Evolutionary conservation across 2,888 invertebrate species (phyloP), one percentile per base, ranked within the genome.

Genomic region (Cerceris rybyensis): DNA sequence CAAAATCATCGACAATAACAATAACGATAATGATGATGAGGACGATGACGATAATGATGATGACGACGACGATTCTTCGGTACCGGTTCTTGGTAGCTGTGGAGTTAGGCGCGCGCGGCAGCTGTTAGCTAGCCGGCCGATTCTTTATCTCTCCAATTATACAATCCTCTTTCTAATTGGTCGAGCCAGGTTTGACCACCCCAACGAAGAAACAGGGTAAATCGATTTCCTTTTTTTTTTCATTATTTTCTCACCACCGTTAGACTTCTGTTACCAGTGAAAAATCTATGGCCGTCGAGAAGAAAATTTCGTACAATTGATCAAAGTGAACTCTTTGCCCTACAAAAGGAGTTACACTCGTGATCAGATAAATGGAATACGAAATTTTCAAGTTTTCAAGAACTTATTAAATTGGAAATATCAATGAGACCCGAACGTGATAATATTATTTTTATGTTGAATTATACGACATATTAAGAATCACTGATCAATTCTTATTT

Each of bases 111-210:
- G 61, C 76, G 76, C 70, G 59, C 87, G 84, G 90, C 91, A 90
- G 91, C 90, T 90, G 91, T 88, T 89, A 87, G 89, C 87, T 90
- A 91, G 88, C 87, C 88, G 67, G 60, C 87, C 85, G 88, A 89
- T 89, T 89, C 90, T 90, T 91, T 89, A 91, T 90, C 90, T 88
- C 83, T 84, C 88, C 90, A 91, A 91, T 91, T 91, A 91, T 89
- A 88, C 88, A 89, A 90, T 88, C 89, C 86, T 86, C 85, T 82
- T 86, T 87, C 88, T 91, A 91, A 91, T 90, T 90, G 90, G 86
- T 82, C 79, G 81, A 75, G 75, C 85, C 28, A 28, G 28, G 66
- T 73, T 67, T 76, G 85, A 80, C 85, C 83, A 84, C 85, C 84
- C 81, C 59, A 85, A 85, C 74, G 78, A 80, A 78, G 78, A 85